These are phyloP conservation scores for Drosophila orosa DNA, from an alignment of 1,140 invertebrate species.

Conservation along the genomic window DNA sequence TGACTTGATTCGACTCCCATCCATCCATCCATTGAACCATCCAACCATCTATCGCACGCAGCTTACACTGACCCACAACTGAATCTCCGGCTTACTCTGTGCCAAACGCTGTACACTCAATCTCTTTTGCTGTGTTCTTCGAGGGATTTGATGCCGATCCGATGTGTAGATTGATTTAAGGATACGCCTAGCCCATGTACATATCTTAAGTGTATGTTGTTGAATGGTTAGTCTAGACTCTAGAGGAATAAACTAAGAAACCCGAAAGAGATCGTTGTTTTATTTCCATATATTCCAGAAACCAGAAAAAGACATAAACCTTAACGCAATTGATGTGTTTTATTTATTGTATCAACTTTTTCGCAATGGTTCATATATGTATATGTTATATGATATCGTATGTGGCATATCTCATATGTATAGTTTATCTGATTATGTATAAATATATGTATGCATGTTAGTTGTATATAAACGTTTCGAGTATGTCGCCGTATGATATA, in stretches of 20 bases:
- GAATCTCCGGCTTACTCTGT: constrained; percentile 22
- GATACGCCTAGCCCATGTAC: constrained; percentile 47
- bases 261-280: not conserved
- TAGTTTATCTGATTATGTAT: constrained; percentile 75
- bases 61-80: constrained; percentile 36
- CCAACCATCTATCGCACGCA: constrained; percentile 27
- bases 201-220: constrained; percentile 38
- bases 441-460: constrained; percentile 55
- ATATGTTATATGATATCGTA: constrained; percentile 64
- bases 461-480: constrained; percentile 58
- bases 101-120: constrained; percentile 34
- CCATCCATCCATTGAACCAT: not conserved
- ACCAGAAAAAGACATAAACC: no score
- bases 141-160: constrained; percentile 59
- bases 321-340: constrained; percentile 69
- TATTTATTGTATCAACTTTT: constrained; percentile 79
- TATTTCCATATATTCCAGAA: not conserved
- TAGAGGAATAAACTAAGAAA: constrained; percentile 37
- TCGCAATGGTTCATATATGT: constrained; percentile 65
- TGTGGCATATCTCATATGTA: constrained; percentile 64
- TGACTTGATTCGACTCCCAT: constrained; percentile 31
- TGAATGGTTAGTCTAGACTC: constrained; percentile 40
- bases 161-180: constrained; percentile 49
- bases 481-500: constrained; percentile 48
- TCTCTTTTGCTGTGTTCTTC: constrained; percentile 62